phyloP scores from a whole-genome alignment of 2,888 invertebrate species.

The Peribatodes rhomboidaria region DNA sequence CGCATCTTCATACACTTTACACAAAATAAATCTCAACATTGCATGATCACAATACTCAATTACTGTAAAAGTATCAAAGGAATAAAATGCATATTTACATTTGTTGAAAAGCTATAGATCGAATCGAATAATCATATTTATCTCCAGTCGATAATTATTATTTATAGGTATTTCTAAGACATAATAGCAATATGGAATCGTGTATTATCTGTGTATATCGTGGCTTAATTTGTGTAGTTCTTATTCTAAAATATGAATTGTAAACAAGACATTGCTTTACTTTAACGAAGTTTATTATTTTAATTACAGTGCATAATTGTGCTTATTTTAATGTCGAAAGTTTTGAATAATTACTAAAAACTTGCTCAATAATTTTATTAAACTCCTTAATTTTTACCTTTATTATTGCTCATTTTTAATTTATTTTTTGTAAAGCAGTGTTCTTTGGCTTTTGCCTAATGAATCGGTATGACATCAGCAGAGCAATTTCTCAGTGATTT shows the following conservation, averaged over 20 bases:
- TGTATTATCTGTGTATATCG: conserved; percentile 57
- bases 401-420: conserved; percentile 12
- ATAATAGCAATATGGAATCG: conserved; percentile 51
- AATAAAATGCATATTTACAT: conserved; percentile 7
- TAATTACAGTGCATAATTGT: not conserved
- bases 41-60: conserved; percentile 25
- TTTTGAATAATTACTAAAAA: not conserved
- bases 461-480: not conserved
- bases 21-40: conserved; percentile 4
- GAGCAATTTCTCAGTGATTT: not conserved
- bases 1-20: conserved; percentile 20
- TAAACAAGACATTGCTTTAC: conserved; percentile 62
- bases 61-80: conserved; percentile 6
- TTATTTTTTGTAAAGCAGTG: conserved; percentile 57
- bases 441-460: conserved; percentile 28
- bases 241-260: conserved; percentile 54
- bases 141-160: conserved; percentile 6
- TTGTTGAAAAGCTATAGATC: conserved; percentile 13
- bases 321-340: not conserved
- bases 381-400: not conserved
- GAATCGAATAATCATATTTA: conserved; percentile 20
- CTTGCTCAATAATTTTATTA: conserved; percentile 22
- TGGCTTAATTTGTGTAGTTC: conserved; percentile 72
- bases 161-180: conserved; percentile 44
- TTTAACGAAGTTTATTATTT: conserved; percentile 9